Evolutionary conservation across 1,140 invertebrate species (phyloP).

Genomic region (Dendroctonus valens): DNA sequence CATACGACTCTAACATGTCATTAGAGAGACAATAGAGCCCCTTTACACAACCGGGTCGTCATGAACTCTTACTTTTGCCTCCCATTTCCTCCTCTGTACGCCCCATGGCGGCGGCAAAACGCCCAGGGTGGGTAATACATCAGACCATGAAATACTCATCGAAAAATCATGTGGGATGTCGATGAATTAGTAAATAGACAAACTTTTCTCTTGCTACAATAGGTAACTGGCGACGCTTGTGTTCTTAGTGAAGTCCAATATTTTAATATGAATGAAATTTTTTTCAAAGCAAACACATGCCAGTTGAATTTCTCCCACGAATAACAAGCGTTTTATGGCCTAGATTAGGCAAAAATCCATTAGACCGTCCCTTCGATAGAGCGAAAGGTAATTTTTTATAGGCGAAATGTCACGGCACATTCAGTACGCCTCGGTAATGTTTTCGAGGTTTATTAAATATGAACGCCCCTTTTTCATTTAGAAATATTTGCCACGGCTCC

Average conservation of each 20-base stretch:
- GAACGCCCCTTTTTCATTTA: conserved; percentile 38
- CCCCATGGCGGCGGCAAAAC: conserved; percentile 25
- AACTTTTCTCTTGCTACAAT: too few species aligned
- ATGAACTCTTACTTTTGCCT: conserved; percentile 16
- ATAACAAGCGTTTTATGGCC: conserved; percentile 27
- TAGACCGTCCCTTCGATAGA: conserved; percentile 18
- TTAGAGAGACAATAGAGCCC: conserved; percentile 8
- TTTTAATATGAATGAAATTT: too few species aligned
- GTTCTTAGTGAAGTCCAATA: too few species aligned
- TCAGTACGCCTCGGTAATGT: conserved; percentile 26
- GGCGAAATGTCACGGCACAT: conserved; percentile 30
- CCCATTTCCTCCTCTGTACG: conserved; percentile 23
- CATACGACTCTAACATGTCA: conserved; percentile 8
- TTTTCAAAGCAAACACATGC: too few species aligned
- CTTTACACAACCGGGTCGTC: conserved; percentile 3
- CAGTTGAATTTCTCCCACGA: background rate
- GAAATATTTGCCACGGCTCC: conserved; percentile 39
- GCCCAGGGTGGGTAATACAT: conserved; percentile 15
- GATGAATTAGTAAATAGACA: background rate
- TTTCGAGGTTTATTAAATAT: conserved; percentile 37
- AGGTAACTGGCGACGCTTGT: too few species aligned
- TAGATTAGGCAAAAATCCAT: conserved; percentile 28
- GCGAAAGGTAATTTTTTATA: conserved; percentile 26
- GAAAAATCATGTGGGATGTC: background rate
- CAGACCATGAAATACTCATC: background rate